Conservation (phyloP, 2,888 invertebrate genomes). For the Lamellibrachia columna region DNA sequence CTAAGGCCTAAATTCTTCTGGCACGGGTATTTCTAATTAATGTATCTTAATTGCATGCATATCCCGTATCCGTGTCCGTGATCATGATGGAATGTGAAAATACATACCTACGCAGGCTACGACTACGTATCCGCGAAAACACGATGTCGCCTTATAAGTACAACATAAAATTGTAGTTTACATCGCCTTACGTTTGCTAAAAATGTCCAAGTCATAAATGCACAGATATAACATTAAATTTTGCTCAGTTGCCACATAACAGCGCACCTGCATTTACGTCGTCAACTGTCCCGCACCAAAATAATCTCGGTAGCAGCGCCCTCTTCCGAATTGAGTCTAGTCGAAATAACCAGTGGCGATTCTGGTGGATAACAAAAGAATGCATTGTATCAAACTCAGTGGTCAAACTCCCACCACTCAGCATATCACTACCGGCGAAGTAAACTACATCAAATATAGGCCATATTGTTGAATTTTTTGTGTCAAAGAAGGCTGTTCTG, state of each 20-base stretch:
- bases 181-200: background rate
- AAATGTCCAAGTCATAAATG: background rate
- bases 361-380: background rate
- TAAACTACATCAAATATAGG: too few relatives aligned
- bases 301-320: background rate
- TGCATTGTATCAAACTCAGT: background rate
- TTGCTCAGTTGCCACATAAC: background rate
- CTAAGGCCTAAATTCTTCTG: too few relatives aligned
- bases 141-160: background rate
- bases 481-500: too few relatives aligned
- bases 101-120: background rate
- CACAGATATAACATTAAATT: background rate
- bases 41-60: too few relatives aligned
- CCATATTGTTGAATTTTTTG: too few relatives aligned
- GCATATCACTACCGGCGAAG: too few relatives aligned
- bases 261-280: constrained; percentile 3
- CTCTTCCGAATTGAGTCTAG: background rate
- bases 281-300: constrained; percentile 3
- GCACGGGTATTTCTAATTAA: too few relatives aligned
- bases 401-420: too few relatives aligned
- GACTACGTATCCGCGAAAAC: background rate
- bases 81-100: too few relatives aligned
- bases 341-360: background rate
- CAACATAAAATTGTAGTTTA: background rate
- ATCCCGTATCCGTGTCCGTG: too few relatives aligned